Percentiles rank a stretch among this genome's conserved stretches.
Conservation (phyloP, 1,140 invertebrate species). For the Lanistes nyassanus region DNA sequence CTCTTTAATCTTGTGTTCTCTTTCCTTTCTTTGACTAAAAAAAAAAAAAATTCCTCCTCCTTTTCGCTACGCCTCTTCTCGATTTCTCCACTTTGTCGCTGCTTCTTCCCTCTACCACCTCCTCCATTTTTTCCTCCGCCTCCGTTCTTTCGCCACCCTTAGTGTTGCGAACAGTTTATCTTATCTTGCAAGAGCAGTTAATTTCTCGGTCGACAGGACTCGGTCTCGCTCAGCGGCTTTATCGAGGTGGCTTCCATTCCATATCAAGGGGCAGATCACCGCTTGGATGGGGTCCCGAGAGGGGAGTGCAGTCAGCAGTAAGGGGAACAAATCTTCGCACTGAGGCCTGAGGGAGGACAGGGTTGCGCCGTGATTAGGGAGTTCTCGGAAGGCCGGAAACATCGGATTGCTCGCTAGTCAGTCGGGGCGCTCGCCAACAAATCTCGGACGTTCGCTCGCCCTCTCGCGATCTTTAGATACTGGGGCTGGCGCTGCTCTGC, state of each 20-base stretch:
- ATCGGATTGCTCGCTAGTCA: background rate
- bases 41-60: too few relatives aligned
- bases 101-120: too few relatives aligned
- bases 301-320: background rate
- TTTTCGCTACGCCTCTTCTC: too few relatives aligned
- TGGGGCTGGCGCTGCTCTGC: too few relatives aligned
- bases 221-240: background rate
- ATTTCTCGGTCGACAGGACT: conserved; percentile 8
- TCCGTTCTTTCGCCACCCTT: too few relatives aligned
- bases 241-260: background rate
- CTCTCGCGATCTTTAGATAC: too few relatives aligned
- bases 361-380: background rate
- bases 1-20: too few relatives aligned
- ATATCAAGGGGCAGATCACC: conserved; percentile 7
- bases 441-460: too few relatives aligned
- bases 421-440: background rate
- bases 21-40: too few relatives aligned
- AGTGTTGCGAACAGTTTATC: too few relatives aligned
- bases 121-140: too few relatives aligned
- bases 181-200: conserved; percentile 4
- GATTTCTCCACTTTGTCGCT: too few relatives aligned
- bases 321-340: background rate
- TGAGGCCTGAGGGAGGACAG: background rate
- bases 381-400: background rate
- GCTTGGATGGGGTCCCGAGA: background rate